Percentiles rank a stretch among this genome's conserved stretches.
Conservation (phyloP, 2,888 invertebrate species). For the Drosophila borborema region DNA sequence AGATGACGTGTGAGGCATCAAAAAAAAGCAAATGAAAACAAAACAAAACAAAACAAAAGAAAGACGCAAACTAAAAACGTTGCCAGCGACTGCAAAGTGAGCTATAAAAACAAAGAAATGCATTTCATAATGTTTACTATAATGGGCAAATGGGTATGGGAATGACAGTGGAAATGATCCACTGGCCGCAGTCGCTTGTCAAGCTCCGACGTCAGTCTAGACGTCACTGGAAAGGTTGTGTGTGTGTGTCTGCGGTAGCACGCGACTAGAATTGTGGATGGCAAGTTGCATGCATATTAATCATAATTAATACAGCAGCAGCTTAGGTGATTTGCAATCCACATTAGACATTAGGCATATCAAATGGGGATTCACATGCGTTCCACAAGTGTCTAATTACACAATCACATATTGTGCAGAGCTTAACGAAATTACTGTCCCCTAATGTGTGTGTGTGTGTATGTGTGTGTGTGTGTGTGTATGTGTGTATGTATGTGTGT, state of each 20-base stretch:
- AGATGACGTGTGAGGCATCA: slow-evolving; percentile 31
- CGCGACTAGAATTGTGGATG: slow-evolving; percentile 12
- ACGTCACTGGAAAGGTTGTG: background rate
- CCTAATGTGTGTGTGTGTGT: background rate
- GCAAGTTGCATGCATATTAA: background rate
- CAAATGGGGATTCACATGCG: slow-evolving; percentile 15
- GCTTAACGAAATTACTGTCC: slow-evolving; percentile 25
- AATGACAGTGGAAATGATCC: slow-evolving; percentile 20
- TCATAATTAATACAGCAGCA: background rate
- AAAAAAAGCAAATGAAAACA: slow-evolving; percentile 8
- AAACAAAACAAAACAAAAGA: slow-evolving; percentile 14
- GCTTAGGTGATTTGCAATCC: background rate
- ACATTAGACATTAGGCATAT: background rate
- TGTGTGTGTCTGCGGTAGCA: background rate
- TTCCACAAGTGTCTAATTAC: slow-evolving; percentile 27
- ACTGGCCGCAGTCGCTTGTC: slow-evolving; percentile 25
- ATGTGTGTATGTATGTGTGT: background rate
- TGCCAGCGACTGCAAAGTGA: slow-evolving; percentile 36
- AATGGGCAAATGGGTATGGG: slow-evolving; percentile 26
- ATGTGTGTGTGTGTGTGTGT: background rate
- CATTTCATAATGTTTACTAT: slow-evolving; percentile 64
- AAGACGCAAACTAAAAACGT: slow-evolving; percentile 11
- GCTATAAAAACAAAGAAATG: slow-evolving; percentile 45
- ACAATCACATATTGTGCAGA: slow-evolving; percentile 32
- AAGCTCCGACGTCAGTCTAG: slow-evolving; percentile 3